phyloP scores from a whole-genome alignment of 2,797 vertebrate species.

The Ctenochaetus hawaiiensis region DNA sequence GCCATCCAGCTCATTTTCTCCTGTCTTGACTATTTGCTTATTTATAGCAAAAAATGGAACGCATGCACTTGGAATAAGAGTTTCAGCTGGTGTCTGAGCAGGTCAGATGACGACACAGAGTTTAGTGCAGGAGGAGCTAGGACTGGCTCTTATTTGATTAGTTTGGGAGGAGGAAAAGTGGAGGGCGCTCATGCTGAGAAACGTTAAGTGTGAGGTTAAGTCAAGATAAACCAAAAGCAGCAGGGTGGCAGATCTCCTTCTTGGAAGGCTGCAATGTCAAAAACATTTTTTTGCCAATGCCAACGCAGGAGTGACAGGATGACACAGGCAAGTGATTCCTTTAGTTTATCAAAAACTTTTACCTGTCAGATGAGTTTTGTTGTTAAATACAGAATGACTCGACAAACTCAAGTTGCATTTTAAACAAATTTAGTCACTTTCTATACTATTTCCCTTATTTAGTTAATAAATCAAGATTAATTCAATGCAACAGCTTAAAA shows the following conservation, averaged over 20 bases:
- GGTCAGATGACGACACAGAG: slow-evolving; percentile 54
- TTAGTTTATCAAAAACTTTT: slow-evolving; percentile 22
- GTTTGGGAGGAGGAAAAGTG: slow-evolving; percentile 50
- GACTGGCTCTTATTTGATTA: slow-evolving; percentile 74
- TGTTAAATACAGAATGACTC: not conserved
- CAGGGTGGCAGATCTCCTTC: slow-evolving; percentile 46
- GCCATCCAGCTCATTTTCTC: slow-evolving; percentile 55
- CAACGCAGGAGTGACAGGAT: slow-evolving; percentile 14
- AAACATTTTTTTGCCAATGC: slow-evolving; percentile 6
- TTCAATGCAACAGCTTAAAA: not conserved
- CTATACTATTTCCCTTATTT: not conserved
- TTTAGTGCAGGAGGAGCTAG: slow-evolving; percentile 66
- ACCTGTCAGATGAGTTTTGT: slow-evolving; percentile 3
- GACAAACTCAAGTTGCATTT: not conserved
- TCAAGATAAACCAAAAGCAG: slow-evolving; percentile 22
- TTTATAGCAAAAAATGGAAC: slow-evolving; percentile 50
- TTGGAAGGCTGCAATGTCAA: slow-evolving; percentile 72
- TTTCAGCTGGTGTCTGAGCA: slow-evolving; percentile 48
- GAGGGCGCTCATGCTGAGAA: slow-evolving; percentile 76
- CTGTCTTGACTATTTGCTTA: slow-evolving; percentile 9
- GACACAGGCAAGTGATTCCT: slow-evolving; percentile 20
- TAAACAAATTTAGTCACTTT: not conserved
- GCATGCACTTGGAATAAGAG: slow-evolving; percentile 69
- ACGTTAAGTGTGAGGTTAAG: slow-evolving; percentile 78
- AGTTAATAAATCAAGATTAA: not conserved